Conservation (phyloP, 2,888 invertebrate genomes). For the Orchestes rusci region DNA sequence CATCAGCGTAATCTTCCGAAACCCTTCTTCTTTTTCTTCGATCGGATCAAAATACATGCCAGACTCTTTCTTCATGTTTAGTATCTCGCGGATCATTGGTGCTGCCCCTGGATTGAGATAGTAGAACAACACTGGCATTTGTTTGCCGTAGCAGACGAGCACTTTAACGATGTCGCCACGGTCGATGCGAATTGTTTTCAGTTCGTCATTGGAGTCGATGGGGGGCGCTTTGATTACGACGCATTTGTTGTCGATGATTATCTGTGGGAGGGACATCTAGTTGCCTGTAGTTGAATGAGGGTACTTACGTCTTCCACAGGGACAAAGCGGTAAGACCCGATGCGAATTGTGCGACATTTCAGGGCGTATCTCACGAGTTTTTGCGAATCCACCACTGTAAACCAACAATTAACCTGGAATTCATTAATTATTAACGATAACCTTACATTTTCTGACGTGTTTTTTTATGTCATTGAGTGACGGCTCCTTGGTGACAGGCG, state of each 20-base stretch:
- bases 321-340: conserved; percentile 77
- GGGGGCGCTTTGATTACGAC: conserved; percentile 52
- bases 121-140: conserved; percentile 72
- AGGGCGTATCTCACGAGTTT: conserved; percentile 25
- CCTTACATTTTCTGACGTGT: conserved; percentile 25
- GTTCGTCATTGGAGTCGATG: conserved; percentile 48
- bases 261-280: no score
- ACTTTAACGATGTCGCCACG: conserved; percentile 65
- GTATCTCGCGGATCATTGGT: conserved; percentile 56
- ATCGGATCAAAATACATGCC: conserved; percentile 53
- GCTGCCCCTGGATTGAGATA: conserved; percentile 66
- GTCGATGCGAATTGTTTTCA: conserved; percentile 60
- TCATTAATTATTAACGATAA: conserved; percentile 1
- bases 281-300: conserved; percentile 3
- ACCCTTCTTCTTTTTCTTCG: conserved; percentile 53
- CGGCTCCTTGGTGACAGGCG: conserved; percentile 39
- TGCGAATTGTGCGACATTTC: conserved; percentile 67
- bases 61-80: conserved; percentile 60
- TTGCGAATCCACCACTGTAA: conserved; percentile 4
- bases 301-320: conserved; percentile 65
- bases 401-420: conserved; percentile 2
- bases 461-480: conserved; percentile 37
- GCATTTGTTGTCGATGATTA: conserved; percentile 34
- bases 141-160: conserved; percentile 68
- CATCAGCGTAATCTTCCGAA: conserved; percentile 66